Percentiles rank a stretch among this genome's conserved stretches.
Evolutionary conservation across 2,888 invertebrate genomes (phyloP).

Genomic region (Bellardia bayeri): DNA sequence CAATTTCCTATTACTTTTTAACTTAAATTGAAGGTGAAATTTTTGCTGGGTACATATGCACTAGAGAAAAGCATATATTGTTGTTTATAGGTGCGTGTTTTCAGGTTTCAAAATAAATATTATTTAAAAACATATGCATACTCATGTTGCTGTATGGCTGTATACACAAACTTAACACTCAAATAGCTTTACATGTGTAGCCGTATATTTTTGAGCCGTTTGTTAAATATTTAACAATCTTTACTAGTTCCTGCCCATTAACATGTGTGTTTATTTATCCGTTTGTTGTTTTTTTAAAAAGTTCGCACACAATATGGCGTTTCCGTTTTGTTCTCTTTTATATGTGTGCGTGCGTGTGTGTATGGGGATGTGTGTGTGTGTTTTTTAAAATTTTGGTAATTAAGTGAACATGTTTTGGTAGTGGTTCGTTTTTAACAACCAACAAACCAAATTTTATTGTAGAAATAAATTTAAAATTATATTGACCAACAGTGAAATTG

Average conservation of each 20-base stretch:
- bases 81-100: background rate
- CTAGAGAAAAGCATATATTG: background rate
- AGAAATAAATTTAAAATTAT: constrained; percentile 54
- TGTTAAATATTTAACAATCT: constrained; percentile 51
- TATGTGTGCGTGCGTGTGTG: background rate
- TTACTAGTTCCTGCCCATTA: constrained; percentile 58
- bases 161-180: background rate
- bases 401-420: constrained; percentile 74
- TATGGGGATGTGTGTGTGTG: background rate
- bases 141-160: background rate
- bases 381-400: constrained; percentile 71
- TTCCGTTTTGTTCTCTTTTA: constrained; percentile 11
- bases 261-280: constrained; percentile 49
- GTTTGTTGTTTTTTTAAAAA: constrained; percentile 43
- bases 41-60: too few species aligned
- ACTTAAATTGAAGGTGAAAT: too few species aligned
- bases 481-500: constrained; percentile 30
- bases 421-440: constrained; percentile 59
- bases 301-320: constrained; percentile 31
- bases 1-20: too few species aligned
- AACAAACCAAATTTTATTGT: constrained; percentile 56
- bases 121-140: background rate
- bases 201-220: background rate
- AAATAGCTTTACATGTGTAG: background rate
- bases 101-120: constrained; percentile 11